Percentiles rank a stretch among this genome's conserved stretches.
phyloP scores from a whole-genome alignment of 2,797 vertebrate genomes.

The Smutsia gigantea region DNA sequence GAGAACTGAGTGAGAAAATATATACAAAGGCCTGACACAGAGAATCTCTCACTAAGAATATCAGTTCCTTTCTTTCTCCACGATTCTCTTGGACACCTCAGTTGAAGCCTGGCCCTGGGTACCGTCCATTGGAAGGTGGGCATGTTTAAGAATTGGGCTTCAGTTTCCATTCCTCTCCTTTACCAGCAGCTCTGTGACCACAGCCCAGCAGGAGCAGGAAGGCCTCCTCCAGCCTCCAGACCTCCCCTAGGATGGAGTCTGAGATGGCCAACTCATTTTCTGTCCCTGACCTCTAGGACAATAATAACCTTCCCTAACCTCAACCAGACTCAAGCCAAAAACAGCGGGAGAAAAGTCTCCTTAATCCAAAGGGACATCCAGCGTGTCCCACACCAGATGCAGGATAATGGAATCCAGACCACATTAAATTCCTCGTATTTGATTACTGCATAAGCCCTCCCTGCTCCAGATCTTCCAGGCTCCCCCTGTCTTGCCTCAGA shows the following conservation, averaged over 20 bases:
- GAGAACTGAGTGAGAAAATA: neutral
- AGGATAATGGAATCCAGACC: neutral
- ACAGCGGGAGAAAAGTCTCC: neutral
- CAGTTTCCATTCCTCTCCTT: neutral
- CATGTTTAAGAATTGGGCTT: neutral
- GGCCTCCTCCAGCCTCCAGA: neutral
- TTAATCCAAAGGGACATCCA: neutral
- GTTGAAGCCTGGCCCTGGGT: neutral
- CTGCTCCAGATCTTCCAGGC: rapidly evolving
- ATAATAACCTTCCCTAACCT: constrained; percentile 29
- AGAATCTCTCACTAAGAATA: neutral
- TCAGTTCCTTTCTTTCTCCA: neutral
- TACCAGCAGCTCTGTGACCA: neutral
- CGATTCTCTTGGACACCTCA: neutral
- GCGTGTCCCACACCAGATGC: neutral
- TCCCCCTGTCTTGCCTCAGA: neutral
- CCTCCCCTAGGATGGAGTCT: neutral
- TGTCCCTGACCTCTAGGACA: neutral
- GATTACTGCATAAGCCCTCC: rapidly evolving
- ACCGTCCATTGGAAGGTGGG: rapidly evolving
- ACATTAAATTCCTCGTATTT: rapidly evolving
- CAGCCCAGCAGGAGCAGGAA: neutral
- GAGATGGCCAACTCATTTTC: neutral
- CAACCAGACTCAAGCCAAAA: constrained; percentile 20
- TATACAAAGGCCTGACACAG: neutral